Percentiles rank a stretch among this genome's conserved stretches.
Evolutionary conservation across 1,140 invertebrate genomes (phyloP).

Genomic region (Drosophila asahinai): DNA sequence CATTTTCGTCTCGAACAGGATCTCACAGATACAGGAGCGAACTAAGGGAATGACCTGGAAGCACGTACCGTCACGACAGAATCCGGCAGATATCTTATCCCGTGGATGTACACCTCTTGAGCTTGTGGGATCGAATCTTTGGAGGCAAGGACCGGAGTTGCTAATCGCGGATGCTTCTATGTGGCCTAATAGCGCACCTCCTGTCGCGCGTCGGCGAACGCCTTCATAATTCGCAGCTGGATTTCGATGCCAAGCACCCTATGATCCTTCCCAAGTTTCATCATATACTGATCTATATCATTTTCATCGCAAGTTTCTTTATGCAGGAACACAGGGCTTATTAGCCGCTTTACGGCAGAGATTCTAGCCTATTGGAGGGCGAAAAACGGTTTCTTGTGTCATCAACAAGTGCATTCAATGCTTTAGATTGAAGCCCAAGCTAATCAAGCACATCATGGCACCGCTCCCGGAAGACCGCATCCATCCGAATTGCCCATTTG

Average conservation of each 20-base stretch:
- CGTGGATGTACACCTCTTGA: constrained; percentile 2
- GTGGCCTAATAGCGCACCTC: not conserved
- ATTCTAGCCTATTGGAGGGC: constrained; percentile 71
- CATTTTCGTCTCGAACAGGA: constrained; percentile 5
- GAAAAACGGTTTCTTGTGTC: constrained; percentile 42
- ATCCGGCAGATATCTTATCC: constrained; percentile 6
- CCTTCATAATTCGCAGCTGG: not conserved
- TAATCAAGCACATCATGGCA: constrained; percentile 70
- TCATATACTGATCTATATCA: not conserved
- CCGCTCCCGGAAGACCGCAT: constrained; percentile 55
- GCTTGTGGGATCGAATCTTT: not conserved
- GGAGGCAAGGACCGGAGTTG: not conserved
- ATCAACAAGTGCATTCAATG: constrained; percentile 76
- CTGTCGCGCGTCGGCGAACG: not conserved
- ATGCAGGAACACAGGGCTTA: not conserved
- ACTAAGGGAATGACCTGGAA: constrained; percentile 8
- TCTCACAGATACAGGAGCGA: constrained; percentile 2
- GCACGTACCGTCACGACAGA: not conserved
- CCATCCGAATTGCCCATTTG: not conserved
- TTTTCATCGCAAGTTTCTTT: not conserved
- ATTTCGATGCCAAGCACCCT: not conserved
- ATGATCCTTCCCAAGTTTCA: not conserved
- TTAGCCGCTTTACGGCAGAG: constrained; percentile 8
- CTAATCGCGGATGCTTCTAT: not conserved
- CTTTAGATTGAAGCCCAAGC: constrained; percentile 50